phyloP scores from a whole-genome alignment of 2,888 invertebrate species.

The Scaptomyza reducta region DNA sequence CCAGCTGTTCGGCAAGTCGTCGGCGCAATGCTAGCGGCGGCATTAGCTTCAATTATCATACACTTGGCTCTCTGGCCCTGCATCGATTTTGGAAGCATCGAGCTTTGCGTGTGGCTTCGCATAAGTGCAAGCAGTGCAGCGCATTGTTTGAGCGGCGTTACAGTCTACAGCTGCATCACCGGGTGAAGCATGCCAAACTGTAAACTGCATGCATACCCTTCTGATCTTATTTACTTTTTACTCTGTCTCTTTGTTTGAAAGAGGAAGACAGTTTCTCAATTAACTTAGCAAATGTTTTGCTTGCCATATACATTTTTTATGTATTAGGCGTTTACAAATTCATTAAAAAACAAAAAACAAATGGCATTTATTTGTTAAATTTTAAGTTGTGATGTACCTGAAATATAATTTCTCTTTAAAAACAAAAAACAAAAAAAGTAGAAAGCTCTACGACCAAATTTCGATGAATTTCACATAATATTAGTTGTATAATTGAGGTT shows the following conservation, averaged over 20 bases:
- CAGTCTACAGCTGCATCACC: slow-evolving; percentile 81
- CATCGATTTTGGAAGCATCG: slow-evolving; percentile 86
- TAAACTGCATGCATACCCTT: slow-evolving; percentile 3
- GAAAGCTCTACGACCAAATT: slow-evolving; percentile 46
- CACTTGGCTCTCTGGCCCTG: slow-evolving; percentile 84
- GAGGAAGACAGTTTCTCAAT: slow-evolving; percentile 32
- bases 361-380: slow-evolving; percentile 82
- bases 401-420: slow-evolving; percentile 83
- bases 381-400: slow-evolving; percentile 84
- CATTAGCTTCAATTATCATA: slow-evolving; percentile 85
- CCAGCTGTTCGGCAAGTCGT: slow-evolving; percentile 65
- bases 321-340: slow-evolving; percentile 53
- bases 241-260: not conserved
- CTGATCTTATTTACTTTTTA: not conserved
- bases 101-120: slow-evolving; percentile 1
- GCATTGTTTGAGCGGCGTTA: slow-evolving; percentile 75
- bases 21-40: slow-evolving; percentile 60
- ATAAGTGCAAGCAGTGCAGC: slow-evolving; percentile 73
- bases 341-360: slow-evolving; percentile 41
- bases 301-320: slow-evolving; percentile 64
- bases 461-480: slow-evolving; percentile 56
- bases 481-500: slow-evolving; percentile 65
- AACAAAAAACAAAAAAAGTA: slow-evolving; percentile 42
- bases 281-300: slow-evolving; percentile 65
- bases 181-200: slow-evolving; percentile 58